Evolutionary conservation across 2,113 vertebrate genomes (phyloP).

Genomic region (Coptodon rendalli): DNA sequence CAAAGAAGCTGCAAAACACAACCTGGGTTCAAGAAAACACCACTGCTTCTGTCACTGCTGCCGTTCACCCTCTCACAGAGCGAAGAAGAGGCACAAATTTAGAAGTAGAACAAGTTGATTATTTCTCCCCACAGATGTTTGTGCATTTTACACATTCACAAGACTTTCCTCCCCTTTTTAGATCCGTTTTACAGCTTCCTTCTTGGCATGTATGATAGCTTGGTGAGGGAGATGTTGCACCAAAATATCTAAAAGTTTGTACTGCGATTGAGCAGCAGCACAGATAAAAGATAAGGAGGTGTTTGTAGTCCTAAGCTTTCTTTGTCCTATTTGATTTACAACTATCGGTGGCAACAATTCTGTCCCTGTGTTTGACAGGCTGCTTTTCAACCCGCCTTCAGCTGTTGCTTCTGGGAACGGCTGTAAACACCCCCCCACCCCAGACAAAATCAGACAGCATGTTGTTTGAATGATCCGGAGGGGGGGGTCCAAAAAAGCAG

Average conservation of each 20-base stretch:
- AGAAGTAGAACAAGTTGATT: not conserved
- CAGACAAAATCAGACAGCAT: fast-evolving
- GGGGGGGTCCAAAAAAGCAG: not conserved
- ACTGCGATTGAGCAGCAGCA: not conserved
- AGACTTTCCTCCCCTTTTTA: not conserved
- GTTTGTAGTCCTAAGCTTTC: not conserved
- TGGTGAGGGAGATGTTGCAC: not conserved
- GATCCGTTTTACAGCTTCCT: not conserved
- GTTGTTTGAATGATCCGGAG: fast-evolving
- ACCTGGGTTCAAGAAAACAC: not conserved
- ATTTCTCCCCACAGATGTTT: not conserved
- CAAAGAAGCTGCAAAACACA: not conserved
- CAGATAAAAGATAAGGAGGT: not conserved
- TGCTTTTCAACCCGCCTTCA: fast-evolving
- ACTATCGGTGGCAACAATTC: not conserved
- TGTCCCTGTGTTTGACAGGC: not conserved
- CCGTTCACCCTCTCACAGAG: not conserved
- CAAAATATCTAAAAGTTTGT: not conserved
- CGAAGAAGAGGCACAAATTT: not conserved
- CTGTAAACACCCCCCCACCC: not conserved
- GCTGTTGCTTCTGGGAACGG: not conserved
- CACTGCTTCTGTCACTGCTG: not conserved
- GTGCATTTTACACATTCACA: not conserved
- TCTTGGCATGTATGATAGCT: not conserved
- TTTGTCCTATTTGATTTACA: not conserved